Conservation (phyloP, 30 jellyfish, hydroid and myxozoan genomes). For the Hydra vulgaris region DNA sequence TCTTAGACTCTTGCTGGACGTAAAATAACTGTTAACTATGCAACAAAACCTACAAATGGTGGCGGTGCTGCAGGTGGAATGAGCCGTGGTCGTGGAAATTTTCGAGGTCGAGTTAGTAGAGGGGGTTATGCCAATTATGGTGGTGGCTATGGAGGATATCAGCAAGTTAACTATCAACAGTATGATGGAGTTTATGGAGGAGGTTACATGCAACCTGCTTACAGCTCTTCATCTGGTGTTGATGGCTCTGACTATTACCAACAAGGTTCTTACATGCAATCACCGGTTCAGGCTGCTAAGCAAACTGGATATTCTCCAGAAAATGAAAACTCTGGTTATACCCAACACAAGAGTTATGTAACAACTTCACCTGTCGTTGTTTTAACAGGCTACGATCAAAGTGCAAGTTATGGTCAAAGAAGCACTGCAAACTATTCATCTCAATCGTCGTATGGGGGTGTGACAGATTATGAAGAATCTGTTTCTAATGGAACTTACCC, state of each 20-base stretch:
- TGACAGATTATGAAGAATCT: background rate
- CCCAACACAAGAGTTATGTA: conserved; percentile 12
- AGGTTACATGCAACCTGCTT: background rate
- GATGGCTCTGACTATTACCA: background rate
- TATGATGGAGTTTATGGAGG: conserved; percentile 8
- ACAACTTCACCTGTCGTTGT: conserved; percentile 1
- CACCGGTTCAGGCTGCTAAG: conserved; percentile 9
- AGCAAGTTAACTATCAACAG: conserved; percentile 7
- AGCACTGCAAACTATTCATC: background rate
- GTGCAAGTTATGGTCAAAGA: conserved; percentile 6
- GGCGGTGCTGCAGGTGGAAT: conserved; percentile 33
- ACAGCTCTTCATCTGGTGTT: conserved; percentile 10
- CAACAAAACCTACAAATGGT: conserved; percentile 28
- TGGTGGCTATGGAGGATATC: conserved; percentile 26
- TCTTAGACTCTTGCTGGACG: conserved; percentile 31
- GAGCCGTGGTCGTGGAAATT: conserved; percentile 30
- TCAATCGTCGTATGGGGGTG: background rate
- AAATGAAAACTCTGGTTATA: conserved; percentile 8
- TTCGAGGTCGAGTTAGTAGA: conserved; percentile 30
- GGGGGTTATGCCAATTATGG: conserved; percentile 27
- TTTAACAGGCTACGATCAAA: background rate
- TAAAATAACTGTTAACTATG: conserved; percentile 31
- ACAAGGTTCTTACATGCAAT: conserved; percentile 1
- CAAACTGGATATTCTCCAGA: background rate
- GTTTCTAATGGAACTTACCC: background rate